Evolutionary conservation across 2,888 invertebrate species (phyloP).

Genomic region (Thymelicus sylvestris): DNA sequence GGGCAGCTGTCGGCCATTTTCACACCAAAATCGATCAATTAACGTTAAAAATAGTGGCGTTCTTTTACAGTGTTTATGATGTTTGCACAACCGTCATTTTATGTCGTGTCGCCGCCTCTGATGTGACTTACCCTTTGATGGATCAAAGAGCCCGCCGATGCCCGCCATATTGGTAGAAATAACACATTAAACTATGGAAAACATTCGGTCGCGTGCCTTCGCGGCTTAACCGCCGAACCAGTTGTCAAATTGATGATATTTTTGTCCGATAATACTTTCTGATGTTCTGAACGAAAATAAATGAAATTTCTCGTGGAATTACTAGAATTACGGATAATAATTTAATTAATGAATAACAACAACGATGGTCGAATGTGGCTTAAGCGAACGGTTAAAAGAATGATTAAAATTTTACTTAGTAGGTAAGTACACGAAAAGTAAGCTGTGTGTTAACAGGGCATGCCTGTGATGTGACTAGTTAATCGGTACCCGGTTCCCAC

Average conservation of each 20-base stretch:
- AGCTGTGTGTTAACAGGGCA: not conserved
- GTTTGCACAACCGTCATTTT: constrained; percentile 60
- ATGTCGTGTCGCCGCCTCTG: constrained; percentile 59
- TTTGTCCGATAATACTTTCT: constrained; percentile 9
- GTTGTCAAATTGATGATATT: constrained; percentile 34
- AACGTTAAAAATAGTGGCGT: constrained; percentile 44
- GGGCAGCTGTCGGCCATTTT: constrained; percentile 14
- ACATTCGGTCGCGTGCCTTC: constrained; percentile 51
- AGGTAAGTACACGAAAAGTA: too few species aligned
- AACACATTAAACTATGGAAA: constrained; percentile 70
- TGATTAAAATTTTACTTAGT: too few species aligned
- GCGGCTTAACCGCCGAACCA: constrained; percentile 29
- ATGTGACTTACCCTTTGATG: constrained; percentile 63
- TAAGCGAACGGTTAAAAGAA: too few species aligned
- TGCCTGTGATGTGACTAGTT: not conserved
- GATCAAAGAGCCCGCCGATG: constrained; percentile 73
- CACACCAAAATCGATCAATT: constrained; percentile 34
- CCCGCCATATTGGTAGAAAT: constrained; percentile 78
- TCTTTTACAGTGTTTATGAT: constrained; percentile 52
- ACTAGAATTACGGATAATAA: too few species aligned
- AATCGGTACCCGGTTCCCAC: constrained; percentile 45
- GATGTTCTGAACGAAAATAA: not conserved
- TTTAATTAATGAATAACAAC: too few species aligned
- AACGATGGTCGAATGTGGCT: too few species aligned
- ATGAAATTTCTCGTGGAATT: not conserved